Conservation (phyloP, 1,140 invertebrate genomes). For the Grapholita molesta region DNA sequence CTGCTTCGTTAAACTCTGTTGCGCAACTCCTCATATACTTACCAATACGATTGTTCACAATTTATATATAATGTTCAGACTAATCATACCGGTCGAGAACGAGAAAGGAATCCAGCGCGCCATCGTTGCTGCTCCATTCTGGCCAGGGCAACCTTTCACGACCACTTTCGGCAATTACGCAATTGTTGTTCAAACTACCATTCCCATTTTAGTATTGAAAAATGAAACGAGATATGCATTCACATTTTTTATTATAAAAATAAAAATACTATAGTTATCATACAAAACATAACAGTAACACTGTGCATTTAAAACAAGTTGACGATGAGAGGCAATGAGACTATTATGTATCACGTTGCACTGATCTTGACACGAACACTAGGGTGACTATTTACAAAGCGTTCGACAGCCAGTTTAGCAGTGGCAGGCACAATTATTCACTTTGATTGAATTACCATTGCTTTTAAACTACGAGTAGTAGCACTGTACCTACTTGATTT, state of each 20-base stretch:
- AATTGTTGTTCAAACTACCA: constrained; percentile 35
- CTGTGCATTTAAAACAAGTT: constrained; percentile 74
- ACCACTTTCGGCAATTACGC: constrained; percentile 60
- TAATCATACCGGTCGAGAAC: constrained; percentile 40
- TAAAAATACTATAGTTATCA: constrained; percentile 65
- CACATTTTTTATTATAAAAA: constrained; percentile 71
- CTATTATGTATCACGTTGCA: constrained; percentile 33
- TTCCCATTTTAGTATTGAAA: constrained; percentile 35
- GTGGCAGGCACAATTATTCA: not conserved
- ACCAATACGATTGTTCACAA: constrained; percentile 40
- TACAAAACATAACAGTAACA: constrained; percentile 75
- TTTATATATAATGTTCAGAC: constrained; percentile 43
- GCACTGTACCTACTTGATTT: constrained; percentile 28
- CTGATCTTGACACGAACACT: constrained; percentile 37
- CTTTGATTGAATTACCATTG: not conserved
- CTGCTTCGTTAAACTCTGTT: constrained; percentile 29
- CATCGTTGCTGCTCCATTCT: constrained; percentile 32
- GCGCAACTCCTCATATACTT: constrained; percentile 30
- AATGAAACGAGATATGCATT: constrained; percentile 53
- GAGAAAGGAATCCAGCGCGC: constrained; percentile 46
- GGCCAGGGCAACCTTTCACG: constrained; percentile 55
- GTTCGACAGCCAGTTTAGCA: constrained; percentile 37
- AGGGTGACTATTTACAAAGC: constrained; percentile 62
- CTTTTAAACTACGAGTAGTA: constrained; percentile 26
- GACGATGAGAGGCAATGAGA: constrained; percentile 49